Percentiles rank a stretch among this genome's conserved stretches.
These are phyloP conservation scores for Sycophila sp. DNA, from an alignment of 1,140 invertebrate genomes.

Conservation along the genomic window DNA sequence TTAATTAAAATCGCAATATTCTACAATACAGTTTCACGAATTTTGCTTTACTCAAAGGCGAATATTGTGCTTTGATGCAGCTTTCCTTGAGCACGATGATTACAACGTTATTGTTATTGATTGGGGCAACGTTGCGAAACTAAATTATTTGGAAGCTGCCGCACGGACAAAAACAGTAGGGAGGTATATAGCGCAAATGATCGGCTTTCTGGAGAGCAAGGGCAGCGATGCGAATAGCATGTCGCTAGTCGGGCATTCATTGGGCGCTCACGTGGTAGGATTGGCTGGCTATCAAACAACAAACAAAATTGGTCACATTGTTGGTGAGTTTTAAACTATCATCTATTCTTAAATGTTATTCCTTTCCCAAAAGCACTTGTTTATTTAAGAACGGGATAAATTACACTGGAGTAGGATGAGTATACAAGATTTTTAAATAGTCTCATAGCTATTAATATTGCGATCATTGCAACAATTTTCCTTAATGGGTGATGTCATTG, in stretches of 20 bases:
- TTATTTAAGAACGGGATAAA: too few species aligned
- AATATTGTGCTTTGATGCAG: not conserved
- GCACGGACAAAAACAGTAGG: slow-evolving; percentile 18
- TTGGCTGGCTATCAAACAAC: slow-evolving; percentile 11
- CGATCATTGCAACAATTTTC: too few species aligned
- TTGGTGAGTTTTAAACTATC: slow-evolving; percentile 22
- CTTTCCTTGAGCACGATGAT: slow-evolving; percentile 17
- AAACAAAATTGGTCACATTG: slow-evolving; percentile 33
- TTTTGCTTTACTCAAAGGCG: not conserved
- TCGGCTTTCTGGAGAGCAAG: slow-evolving; percentile 27
- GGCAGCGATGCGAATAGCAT: slow-evolving; percentile 15
- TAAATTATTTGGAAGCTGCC: slow-evolving; percentile 7
- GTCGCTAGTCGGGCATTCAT: slow-evolving; percentile 30
- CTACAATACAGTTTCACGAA: too few species aligned
- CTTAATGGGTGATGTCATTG: too few species aligned
- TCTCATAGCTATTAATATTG: too few species aligned
- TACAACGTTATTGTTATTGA: slow-evolving; percentile 40
- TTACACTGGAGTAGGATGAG: too few species aligned
- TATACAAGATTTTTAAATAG: too few species aligned
- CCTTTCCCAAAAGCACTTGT: too few species aligned
- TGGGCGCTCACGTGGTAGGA: slow-evolving; percentile 30
- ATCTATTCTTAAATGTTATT: not conserved
- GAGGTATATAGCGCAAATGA: slow-evolving; percentile 33
- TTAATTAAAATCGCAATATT: too few species aligned
- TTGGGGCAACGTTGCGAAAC: slow-evolving; percentile 31